These are phyloP conservation scores for Deilephila elpenor DNA, from an alignment of 2,888 invertebrate species.

Conservation along the genomic window DNA sequence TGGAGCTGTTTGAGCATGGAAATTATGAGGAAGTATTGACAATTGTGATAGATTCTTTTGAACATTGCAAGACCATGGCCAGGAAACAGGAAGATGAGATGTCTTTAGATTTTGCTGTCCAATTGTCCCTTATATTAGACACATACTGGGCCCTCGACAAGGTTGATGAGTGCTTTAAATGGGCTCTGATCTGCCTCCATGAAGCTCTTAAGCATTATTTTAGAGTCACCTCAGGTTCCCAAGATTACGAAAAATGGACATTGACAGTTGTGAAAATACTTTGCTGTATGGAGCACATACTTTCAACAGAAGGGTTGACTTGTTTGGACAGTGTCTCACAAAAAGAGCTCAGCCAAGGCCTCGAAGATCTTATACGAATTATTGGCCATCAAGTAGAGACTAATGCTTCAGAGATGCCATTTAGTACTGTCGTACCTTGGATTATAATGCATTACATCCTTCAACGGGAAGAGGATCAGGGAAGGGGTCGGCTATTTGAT, in stretches of 20 bases:
- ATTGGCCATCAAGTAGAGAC: slow-evolving; percentile 93
- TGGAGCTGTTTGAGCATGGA: slow-evolving; percentile 86
- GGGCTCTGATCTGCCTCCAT: slow-evolving; percentile 91
- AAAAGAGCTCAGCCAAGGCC: slow-evolving; percentile 86
- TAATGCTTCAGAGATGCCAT: slow-evolving; percentile 85
- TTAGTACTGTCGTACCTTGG: slow-evolving; percentile 92
- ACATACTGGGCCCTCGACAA: slow-evolving; percentile 87
- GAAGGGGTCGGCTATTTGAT: slow-evolving; percentile 80
- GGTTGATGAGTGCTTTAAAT: slow-evolving; percentile 88
- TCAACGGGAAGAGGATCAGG: slow-evolving; percentile 89
- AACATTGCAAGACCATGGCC: slow-evolving; percentile 77
- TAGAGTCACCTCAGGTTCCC: slow-evolving; percentile 69
- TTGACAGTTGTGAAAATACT: slow-evolving; percentile 76
- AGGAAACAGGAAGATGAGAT: slow-evolving; percentile 75
- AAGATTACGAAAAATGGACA: slow-evolving; percentile 79
- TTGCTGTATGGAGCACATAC: slow-evolving; percentile 76
- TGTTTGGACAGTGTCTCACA: slow-evolving; percentile 83
- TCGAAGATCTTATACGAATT: slow-evolving; percentile 90
- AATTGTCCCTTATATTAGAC: slow-evolving; percentile 86
- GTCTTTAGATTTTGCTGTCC: slow-evolving; percentile 83
- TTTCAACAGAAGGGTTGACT: slow-evolving; percentile 72
- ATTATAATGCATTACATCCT: slow-evolving; percentile 92
- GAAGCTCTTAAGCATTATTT: slow-evolving; percentile 89
- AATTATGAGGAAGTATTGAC: slow-evolving; percentile 87
- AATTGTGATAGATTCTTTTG: slow-evolving; percentile 88